Evolutionary conservation across 2,113 vertebrate species (phyloP), one percentile per base, ranked within the genome.

Genomic region (Laticauda colubrina): DNA sequence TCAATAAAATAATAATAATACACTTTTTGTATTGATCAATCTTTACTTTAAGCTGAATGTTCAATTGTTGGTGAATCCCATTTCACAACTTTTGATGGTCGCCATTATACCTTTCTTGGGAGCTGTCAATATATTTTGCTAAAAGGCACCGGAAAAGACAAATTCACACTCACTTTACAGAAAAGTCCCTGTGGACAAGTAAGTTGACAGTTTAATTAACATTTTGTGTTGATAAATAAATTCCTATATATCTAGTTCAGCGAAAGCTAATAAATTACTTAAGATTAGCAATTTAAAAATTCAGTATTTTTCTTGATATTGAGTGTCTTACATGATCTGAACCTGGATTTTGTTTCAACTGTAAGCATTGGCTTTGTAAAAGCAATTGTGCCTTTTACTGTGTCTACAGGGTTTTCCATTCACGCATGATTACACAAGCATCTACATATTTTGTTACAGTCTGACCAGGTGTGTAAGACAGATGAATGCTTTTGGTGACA

Each of bases 61-160:
- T 98, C 98, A 1, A 97, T 99, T 94, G 97, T 98, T 91, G 98
- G 99, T 2, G 98, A 99, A 87, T 98, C 99, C 93, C 98, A 99
- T 95, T 98, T 99, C 94, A 99, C 98, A 0, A 99, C 99, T 0
- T 99, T 99, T 95, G 99, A 99, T 94, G 99, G 99, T 1, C 98
- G 98, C 94, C 98, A 99, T 97, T 99, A 99, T 96, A 99, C 99
- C 88, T 99, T 99, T 94, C 98, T 98, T 89, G 99, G 99, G 56
- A 97, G 98, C 20, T 99, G 99, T 95, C 99, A 99, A 94, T 99
- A 99, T 48, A 98, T 99, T 94, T 95, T 99, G 92, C 98, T 98
- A 89, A 99, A 99, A 97, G 99, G 98, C 94, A 98, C 97, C 8
- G 98, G 98, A 92, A 97, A 97, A 97, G 98, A 98, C 95, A 99